Evolutionary conservation across 92 coral and sea anemone genomes (phyloP).

Genomic region (Epizoanthus stellaris): DNA sequence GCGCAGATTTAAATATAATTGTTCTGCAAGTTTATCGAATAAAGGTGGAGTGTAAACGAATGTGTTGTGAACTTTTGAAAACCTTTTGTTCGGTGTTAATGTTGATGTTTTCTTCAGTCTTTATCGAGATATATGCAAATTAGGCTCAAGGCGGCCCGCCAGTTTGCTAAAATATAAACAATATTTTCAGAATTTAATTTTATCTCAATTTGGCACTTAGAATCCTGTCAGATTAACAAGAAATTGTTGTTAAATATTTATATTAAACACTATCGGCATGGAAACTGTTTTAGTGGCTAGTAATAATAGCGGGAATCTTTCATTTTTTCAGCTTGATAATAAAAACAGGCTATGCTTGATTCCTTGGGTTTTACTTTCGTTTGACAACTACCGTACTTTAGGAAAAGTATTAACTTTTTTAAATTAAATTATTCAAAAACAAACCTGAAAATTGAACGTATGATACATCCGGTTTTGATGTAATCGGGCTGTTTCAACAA

Average conservation of each 20-base stretch:
- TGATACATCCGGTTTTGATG: not conserved
- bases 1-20: not conserved
- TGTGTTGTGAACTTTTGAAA: not conserved
- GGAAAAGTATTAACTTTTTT: not conserved
- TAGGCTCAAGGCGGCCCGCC: not conserved
- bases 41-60: not conserved
- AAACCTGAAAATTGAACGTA: not conserved
- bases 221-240: not conserved
- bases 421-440: not conserved
- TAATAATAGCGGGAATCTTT: too few relatives aligned
- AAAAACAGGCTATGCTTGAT: not conserved
- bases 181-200: not conserved
- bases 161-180: not conserved
- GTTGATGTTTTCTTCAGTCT: not conserved
- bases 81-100: not conserved
- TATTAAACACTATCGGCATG: too few relatives aligned
- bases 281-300: too few relatives aligned
- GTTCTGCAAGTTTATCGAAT: not conserved
- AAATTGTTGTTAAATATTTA: too few relatives aligned
- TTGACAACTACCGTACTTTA: not conserved
- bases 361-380: not conserved
- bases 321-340: not conserved
- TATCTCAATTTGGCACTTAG: not conserved
- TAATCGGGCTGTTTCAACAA: not conserved
- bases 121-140: slow-evolving; percentile 13